A percentile compares a stretch with the other conserved stretches of the same genome.
These are phyloP conservation scores for Cossypha niveicapilla DNA, from an alignment of 2,797 vertebrate genomes.

Conservation along the genomic window DNA sequence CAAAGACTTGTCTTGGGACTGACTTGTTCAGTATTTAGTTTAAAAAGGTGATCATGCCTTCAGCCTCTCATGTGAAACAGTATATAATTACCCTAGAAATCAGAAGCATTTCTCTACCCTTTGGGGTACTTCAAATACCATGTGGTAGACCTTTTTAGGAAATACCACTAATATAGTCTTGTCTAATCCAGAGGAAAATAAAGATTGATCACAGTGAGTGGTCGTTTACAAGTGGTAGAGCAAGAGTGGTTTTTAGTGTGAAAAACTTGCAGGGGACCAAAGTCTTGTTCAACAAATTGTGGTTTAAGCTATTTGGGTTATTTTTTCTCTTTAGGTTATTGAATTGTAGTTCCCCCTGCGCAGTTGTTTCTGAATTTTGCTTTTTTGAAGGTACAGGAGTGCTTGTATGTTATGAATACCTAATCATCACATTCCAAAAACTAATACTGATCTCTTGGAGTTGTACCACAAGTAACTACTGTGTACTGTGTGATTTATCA, in stretches of 20 bases:
- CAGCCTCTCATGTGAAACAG: neutral
- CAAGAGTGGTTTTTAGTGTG: neutral
- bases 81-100: neutral
- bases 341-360: neutral
- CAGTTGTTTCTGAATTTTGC: neutral
- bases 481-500: neutral
- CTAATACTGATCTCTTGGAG: neutral
- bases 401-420: neutral
- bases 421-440: neutral
- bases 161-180: neutral
- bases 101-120: neutral
- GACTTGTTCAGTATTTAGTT: neutral
- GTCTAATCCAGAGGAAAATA: neutral
- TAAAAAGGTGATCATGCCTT: neutral
- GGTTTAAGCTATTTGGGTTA: fast-evolving
- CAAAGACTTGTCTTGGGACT: neutral
- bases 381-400: neutral
- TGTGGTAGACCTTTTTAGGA: neutral
- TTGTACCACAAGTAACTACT: neutral
- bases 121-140: neutral
- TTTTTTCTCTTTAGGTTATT: neutral
- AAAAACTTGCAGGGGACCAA: neutral
- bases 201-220: neutral
- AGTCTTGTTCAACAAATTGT: neutral
- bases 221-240: neutral